These are phyloP conservation scores for Schizothorax lantsangensis DNA, from an alignment of 2,797 vertebrate species.

Conservation along the genomic window DNA sequence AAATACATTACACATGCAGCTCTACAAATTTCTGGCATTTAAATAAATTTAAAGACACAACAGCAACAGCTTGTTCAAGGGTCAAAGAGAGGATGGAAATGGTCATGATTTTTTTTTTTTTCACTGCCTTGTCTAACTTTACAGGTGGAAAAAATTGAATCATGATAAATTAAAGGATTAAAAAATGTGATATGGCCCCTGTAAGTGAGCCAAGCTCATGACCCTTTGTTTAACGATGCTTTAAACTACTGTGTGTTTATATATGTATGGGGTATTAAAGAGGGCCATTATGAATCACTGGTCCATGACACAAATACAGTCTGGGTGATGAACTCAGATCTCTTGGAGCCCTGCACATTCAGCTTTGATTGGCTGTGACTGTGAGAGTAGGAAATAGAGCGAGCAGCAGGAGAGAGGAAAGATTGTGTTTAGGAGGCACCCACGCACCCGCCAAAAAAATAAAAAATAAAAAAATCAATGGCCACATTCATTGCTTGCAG, in stretches of 20 bases:
- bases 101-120: not conserved
- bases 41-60: not conserved
- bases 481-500: constrained; percentile 61
- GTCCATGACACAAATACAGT: constrained; percentile 38
- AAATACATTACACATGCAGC: not conserved
- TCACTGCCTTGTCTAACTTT: not conserved
- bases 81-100: not conserved
- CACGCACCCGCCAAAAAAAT: constrained; percentile 57
- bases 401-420: constrained; percentile 47
- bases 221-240: constrained; percentile 36
- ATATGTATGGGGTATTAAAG: constrained; percentile 24
- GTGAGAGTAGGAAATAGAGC: constrained; percentile 55
- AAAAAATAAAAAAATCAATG: constrained; percentile 66
- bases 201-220: constrained; percentile 14
- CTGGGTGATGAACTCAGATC: constrained; percentile 49
- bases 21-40: not conserved
- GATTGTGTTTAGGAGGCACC: constrained; percentile 50
- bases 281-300: constrained; percentile 42
- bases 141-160: not conserved
- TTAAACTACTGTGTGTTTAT: constrained; percentile 42
- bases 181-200: not conserved
- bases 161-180: not conserved
- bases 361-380: constrained; percentile 51
- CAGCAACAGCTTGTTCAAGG: not conserved
- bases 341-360: constrained; percentile 34